Conservation (phyloP, 1,140 invertebrate genomes). For the Nebria ingens region DNA sequence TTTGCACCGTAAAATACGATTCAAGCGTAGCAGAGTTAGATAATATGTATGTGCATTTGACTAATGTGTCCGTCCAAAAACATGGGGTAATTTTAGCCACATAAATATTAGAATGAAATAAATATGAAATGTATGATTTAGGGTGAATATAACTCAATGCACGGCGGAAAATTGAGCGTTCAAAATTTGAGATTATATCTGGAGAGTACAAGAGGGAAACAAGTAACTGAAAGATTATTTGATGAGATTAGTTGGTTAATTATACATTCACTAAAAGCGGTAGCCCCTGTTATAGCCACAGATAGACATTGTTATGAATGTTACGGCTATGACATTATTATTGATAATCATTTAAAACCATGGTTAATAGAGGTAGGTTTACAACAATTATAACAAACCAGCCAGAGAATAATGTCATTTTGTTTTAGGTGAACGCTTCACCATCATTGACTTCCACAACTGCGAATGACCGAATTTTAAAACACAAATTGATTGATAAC, state of each 20-base stretch:
- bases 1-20: constrained; percentile 73
- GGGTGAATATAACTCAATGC: constrained; percentile 90
- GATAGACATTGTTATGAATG: constrained; percentile 76
- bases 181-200: constrained; percentile 84
- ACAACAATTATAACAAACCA: background rate
- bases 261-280: constrained; percentile 71
- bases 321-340: constrained; percentile 79
- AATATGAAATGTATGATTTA: constrained; percentile 26
- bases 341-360: constrained; percentile 74
- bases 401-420: background rate
- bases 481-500: constrained; percentile 92
- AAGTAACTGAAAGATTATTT: constrained; percentile 73
- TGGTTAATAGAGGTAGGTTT: constrained; percentile 59
- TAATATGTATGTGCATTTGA: constrained; percentile 81
- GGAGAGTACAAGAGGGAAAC: constrained; percentile 82
- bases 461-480: constrained; percentile 89
- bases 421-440: constrained; percentile 79
- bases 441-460: constrained; percentile 91
- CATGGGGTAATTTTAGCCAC: too few species aligned
- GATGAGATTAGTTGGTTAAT: constrained; percentile 83
- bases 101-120: constrained; percentile 25
- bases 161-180: constrained; percentile 90
- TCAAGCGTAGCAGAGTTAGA: constrained; percentile 62
- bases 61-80: constrained; percentile 82
- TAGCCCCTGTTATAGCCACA: constrained; percentile 63